Evolutionary conservation across 2,888 invertebrate genomes (phyloP).

Genomic region (Falcaria lacertinaria): DNA sequence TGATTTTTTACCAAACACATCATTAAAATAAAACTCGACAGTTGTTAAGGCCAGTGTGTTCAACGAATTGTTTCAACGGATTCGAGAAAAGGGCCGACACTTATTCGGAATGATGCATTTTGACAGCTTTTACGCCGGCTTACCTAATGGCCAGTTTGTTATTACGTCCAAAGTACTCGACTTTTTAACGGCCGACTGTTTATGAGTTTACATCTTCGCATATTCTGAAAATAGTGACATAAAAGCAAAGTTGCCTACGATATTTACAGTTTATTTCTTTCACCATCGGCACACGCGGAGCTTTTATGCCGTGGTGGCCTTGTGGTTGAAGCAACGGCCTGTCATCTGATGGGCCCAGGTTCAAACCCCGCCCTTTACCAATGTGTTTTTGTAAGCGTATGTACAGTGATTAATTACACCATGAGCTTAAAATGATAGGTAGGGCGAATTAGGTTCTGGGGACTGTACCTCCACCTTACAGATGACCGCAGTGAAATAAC

Average conservation of each 20-base stretch:
- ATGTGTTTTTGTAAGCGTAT: too few relatives aligned
- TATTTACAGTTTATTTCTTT: conserved; percentile 26
- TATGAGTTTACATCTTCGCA: conserved; percentile 33
- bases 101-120: neutral
- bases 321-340: too few relatives aligned
- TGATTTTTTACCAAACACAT: too few relatives aligned
- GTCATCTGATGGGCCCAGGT: too few relatives aligned
- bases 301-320: too few relatives aligned
- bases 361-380: too few relatives aligned
- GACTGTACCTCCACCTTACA: too few relatives aligned
- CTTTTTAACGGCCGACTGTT: conserved; percentile 32
- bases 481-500: too few relatives aligned
- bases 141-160: conserved; percentile 17
- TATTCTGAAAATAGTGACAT: conserved; percentile 30
- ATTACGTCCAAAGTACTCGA: conserved; percentile 20
- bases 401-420: too few relatives aligned
- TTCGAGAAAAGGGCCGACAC: neutral
- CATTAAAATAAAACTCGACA: neutral
- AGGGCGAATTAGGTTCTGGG: too few relatives aligned
- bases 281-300: conserved; percentile 6
- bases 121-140: conserved; percentile 4
- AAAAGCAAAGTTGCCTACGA: conserved; percentile 22
- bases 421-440: too few relatives aligned
- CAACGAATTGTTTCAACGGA: neutral
- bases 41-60: too few relatives aligned